Evolutionary conservation across 2,113 vertebrate genomes (phyloP), one percentile per base, ranked within the genome.

Genomic region (Carollia perspicillata): DNA sequence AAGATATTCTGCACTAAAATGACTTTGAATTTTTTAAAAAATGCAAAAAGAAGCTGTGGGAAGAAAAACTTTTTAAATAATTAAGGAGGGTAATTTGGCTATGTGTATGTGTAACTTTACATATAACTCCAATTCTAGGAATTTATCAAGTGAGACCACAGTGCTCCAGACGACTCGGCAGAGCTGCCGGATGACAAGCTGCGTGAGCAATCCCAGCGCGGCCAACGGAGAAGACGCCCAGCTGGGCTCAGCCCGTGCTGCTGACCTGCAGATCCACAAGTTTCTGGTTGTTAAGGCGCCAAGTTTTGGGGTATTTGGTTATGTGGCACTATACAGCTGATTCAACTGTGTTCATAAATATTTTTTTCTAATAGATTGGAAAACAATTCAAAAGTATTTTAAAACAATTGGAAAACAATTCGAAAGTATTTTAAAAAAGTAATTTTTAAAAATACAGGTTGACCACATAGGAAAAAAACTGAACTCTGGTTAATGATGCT

Each of bases 1-100:
- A 80, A 85, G n/a, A 74, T 68, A 77, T 37, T 86, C 77, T 55
- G 69, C 81, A 81, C 33, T 75, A 86, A 90, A 90, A 93, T 81
- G 44, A 79, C 33, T 79, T 89, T 40, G n/a, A 84, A 58, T 89
- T 65, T 5, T 5, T 55, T 2, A 13, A 49, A 42, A 51, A 55
- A 42, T 55, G 2, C 37, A 66, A 65, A 65, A 4, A 42, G 65
- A 89, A 85, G 22, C 12, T 22, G 22, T 14, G 33, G 7, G 40
- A 40, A 91, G 68, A 53, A 77, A 94, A 83, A 17, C 17, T 42
- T 87, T 87, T 77, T 22, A 69, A 87, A 87, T 83, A 94, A 77
- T 75, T 42, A 83, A 55, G 51, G 12, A 84, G 30, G 42, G 51
- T 40, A 69, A 91, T 83, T 75, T 83, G n/a, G 11, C 35, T 83